Evolutionary conservation across 2,113 vertebrate species (phyloP).

Genomic region (Bagarius yarrelli): DNA sequence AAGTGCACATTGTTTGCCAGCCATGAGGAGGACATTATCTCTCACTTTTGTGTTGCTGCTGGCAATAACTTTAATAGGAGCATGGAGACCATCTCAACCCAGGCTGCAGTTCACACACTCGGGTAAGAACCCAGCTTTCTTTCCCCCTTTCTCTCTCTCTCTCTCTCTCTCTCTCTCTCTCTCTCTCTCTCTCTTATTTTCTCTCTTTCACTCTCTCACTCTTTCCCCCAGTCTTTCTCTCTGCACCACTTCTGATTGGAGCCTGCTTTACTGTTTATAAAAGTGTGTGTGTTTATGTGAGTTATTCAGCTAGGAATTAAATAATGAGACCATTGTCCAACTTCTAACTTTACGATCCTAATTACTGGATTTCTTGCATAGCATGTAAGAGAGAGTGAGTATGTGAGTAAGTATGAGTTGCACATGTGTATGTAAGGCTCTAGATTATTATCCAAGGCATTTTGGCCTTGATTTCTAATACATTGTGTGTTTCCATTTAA

Average conservation of each 20-base stretch:
- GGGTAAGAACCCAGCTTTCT: conserved; percentile 49
- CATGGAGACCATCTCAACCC: conserved; percentile 53
- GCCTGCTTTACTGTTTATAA: conserved; percentile 1
- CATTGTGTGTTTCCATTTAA: neutral
- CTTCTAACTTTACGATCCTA: conserved; percentile 20
- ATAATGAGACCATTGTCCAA: conserved; percentile 26
- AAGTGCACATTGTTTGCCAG: conserved; percentile 22
- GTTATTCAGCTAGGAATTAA: neutral
- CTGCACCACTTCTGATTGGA: conserved; percentile 6
- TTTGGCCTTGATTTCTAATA: conserved; percentile 42
- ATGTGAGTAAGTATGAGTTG: neutral
- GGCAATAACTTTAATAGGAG: conserved; percentile 54
- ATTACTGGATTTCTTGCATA: conserved; percentile 13
- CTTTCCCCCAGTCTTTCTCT: neutral
- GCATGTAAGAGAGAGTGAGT: neutral
- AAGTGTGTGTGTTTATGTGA: conserved; percentile 13
- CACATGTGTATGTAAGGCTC: neutral
- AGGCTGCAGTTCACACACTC: conserved; percentile 49
- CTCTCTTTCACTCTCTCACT: conserved; percentile 25
- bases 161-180: conserved; percentile 28
- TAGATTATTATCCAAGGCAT: conserved; percentile 34
- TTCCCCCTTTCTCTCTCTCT: conserved; percentile 30
- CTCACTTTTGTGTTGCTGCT: conserved; percentile 58
- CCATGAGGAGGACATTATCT: conserved; percentile 61
- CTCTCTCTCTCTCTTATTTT: conserved; percentile 22